Conservation (phyloP, 2,888 invertebrate species). For the Andrena bicolor region DNA sequence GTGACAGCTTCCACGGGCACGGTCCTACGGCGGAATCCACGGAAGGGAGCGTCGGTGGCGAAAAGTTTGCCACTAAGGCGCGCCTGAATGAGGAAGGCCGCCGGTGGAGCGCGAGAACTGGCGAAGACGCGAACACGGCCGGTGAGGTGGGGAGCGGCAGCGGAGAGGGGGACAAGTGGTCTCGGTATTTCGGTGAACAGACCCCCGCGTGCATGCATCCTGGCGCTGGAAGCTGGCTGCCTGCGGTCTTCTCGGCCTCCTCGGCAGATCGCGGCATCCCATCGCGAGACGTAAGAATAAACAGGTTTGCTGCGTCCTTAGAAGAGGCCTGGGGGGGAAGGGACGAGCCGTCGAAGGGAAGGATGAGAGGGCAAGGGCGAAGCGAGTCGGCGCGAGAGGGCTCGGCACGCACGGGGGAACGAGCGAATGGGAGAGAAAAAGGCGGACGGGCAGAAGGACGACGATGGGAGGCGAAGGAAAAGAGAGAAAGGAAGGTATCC, state of each 20-base stretch:
- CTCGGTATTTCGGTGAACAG: constrained; percentile 66
- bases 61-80: constrained; percentile 69
- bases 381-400: constrained; percentile 59
- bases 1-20: constrained; percentile 28
- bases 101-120: constrained; percentile 33
- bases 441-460: constrained; percentile 17
- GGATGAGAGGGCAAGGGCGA: constrained; percentile 67
- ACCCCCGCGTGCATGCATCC: constrained; percentile 55
- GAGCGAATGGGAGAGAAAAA: constrained; percentile 20
- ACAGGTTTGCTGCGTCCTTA: constrained; percentile 80
- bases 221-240: constrained; percentile 65
- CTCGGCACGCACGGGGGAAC: constrained; percentile 66
- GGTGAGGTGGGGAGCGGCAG: constrained; percentile 30
- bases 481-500: constrained; percentile 31
- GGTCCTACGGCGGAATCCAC: constrained; percentile 45
- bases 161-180: constrained; percentile 45
- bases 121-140: constrained; percentile 19
- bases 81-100: constrained; percentile 59
- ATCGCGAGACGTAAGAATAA: constrained; percentile 77
- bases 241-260: constrained; percentile 53
- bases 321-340: constrained; percentile 59
- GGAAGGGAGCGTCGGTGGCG: constrained; percentile 57
- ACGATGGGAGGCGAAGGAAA: constrained; percentile 23
- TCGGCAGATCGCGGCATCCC: constrained; percentile 72
- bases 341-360: constrained; percentile 49